Conservation (phyloP, 2,113 vertebrate genomes). For the Stegostoma tigrinum region DNA sequence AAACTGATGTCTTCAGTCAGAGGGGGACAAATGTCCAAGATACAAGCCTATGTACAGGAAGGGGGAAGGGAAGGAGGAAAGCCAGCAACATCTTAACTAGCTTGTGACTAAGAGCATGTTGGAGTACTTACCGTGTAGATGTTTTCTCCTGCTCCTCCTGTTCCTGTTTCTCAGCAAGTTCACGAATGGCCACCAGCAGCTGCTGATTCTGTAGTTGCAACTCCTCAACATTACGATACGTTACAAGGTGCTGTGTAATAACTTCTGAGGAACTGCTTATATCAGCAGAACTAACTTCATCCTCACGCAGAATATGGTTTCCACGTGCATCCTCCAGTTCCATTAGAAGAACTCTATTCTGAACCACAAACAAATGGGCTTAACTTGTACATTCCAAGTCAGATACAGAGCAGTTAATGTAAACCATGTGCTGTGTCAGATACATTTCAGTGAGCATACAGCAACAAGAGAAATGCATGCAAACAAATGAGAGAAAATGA, state of each 20-base stretch:
- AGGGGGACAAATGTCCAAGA: too few relatives aligned
- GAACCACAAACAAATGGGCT: constrained; percentile 36
- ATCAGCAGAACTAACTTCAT: constrained; percentile 78
- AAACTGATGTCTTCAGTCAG: background rate
- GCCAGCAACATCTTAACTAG: background rate
- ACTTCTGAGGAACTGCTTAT: constrained; percentile 91
- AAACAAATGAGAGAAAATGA: background rate
- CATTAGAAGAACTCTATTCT: constrained; percentile 86
- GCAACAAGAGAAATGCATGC: background rate
- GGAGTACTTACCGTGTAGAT: constrained; percentile 59
- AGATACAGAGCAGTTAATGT: background rate
- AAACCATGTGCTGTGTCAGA: background rate
- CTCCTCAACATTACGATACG: constrained; percentile 86
- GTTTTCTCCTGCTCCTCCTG: constrained; percentile 76
- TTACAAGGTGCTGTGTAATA: constrained; percentile 86
- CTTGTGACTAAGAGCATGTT: background rate
- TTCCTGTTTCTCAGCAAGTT: constrained; percentile 81
- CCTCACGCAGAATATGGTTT: constrained; percentile 77
- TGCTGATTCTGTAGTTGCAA: constrained; percentile 94
- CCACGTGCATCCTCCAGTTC: constrained; percentile 93
- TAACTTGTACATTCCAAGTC: background rate
- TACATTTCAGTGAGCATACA: background rate
- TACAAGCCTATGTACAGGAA: too few relatives aligned
- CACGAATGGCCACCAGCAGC: constrained; percentile 78
- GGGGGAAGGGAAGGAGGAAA: background rate